Percentiles rank a stretch among this genome's conserved stretches.
Evolutionary conservation across 2,113 vertebrate genomes (phyloP).

Genomic region (Lasiurus cinereus): DNA sequence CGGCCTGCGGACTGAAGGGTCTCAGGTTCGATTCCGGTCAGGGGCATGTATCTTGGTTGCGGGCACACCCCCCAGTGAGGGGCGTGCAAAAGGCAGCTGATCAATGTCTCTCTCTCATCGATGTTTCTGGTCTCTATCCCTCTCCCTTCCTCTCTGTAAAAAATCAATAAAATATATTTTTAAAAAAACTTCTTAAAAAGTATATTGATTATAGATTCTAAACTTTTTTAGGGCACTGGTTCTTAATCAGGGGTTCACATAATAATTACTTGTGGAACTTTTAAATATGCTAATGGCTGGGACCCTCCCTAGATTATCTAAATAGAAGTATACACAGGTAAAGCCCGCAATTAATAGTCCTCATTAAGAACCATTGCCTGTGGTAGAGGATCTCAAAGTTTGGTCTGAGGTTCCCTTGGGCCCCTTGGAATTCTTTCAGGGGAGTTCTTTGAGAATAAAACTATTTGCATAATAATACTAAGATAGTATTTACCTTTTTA

Average conservation of each 20-base stretch:
- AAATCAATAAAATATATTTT: no score
- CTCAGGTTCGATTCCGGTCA: no score
- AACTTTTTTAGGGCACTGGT: background rate
- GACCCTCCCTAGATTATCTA: slow-evolving; percentile 5
- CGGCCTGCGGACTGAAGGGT: no score
- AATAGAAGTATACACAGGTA: background rate
- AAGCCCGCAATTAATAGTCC: background rate
- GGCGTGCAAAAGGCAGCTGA: no score
- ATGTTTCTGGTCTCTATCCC: no score
- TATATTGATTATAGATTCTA: background rate
- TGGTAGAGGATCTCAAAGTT: background rate
- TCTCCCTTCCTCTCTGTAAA: no score
- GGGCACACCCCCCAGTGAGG: no score
- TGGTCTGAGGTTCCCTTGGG: background rate
- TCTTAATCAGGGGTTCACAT: slow-evolving; percentile 7
- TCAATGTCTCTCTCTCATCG: no score
- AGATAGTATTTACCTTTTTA: background rate
- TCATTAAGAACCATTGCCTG: background rate
- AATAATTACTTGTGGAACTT: slow-evolving; percentile 22
- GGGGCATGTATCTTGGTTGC: no score
- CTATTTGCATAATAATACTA: slow-evolving; percentile 35
- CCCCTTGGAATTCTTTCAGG: background rate
- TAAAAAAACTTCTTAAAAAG: background rate
- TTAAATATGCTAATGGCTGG: background rate
- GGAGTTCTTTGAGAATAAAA: background rate